Evolutionary conservation across 2,797 vertebrate species (phyloP).

Genomic region (Gymnothorax javanicus): DNA sequence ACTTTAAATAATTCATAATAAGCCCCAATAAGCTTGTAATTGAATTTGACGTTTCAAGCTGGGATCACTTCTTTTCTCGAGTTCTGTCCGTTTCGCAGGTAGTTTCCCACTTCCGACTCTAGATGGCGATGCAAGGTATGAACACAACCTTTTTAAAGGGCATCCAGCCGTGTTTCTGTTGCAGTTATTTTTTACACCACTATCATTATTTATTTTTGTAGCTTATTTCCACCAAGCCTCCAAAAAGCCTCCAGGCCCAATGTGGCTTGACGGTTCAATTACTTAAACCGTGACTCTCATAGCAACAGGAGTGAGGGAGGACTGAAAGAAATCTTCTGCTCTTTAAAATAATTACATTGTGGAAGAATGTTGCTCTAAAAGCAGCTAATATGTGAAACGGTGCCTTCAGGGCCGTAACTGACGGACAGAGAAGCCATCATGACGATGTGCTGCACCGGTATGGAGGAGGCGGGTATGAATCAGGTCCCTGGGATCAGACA

Average conservation of each 20-base stretch:
- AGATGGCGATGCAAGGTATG: conserved; percentile 44
- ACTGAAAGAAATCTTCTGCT: conserved; percentile 54
- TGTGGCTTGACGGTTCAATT: conserved; percentile 57
- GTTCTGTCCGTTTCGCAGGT: neutral
- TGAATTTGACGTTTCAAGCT: neutral
- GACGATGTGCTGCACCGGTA: neutral
- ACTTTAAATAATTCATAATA: neutral
- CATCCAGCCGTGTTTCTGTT: conserved; percentile 38
- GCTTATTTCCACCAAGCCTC: neutral
- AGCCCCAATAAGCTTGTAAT: neutral
- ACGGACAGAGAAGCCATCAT: conserved; percentile 33
- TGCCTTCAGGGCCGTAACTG: conserved; percentile 51
- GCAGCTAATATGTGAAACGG: conserved; percentile 56
- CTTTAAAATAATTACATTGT: conserved; percentile 65
- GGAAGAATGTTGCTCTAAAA: conserved; percentile 63
- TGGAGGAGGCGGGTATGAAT: neutral
- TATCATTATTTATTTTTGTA: conserved; percentile 54
- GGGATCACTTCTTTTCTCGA: neutral
- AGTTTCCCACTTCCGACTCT: conserved; percentile 37
- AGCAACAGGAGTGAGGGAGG: conserved; percentile 45
- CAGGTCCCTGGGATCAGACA: neutral
- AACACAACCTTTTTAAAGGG: conserved; percentile 14
- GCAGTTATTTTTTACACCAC: conserved; percentile 45
- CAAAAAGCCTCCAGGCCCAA: conserved; percentile 42
- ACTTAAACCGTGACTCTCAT: conserved; percentile 55